These are phyloP conservation scores for Ia io DNA, from an alignment of 2,113 vertebrate genomes.

Conservation along the genomic window DNA sequence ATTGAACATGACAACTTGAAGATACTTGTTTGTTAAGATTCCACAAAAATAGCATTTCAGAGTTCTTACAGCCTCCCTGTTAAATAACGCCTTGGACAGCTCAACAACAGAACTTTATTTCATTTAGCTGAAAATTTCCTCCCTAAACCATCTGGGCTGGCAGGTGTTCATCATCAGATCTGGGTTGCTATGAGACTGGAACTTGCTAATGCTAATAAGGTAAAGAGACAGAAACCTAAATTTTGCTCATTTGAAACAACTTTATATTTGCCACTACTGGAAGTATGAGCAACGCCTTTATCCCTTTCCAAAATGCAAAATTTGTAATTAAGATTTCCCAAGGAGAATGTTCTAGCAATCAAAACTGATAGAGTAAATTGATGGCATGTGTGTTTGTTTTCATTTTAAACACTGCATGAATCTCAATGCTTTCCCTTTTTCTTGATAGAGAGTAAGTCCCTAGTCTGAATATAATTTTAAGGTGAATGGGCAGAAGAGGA, in stretches of 20 bases:
- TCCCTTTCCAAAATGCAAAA: constrained; percentile 67
- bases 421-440: constrained; percentile 4
- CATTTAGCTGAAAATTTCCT: constrained; percentile 78
- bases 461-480: not conserved
- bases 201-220: constrained; percentile 80
- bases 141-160: constrained; percentile 81
- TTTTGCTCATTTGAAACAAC: constrained; percentile 78
- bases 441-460: not conserved
- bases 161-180: constrained; percentile 84
- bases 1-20: constrained; percentile 52
- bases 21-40: constrained; percentile 67
- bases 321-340: constrained; percentile 40
- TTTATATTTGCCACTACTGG: constrained; percentile 52
- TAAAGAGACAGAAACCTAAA: constrained; percentile 58
- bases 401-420: constrained; percentile 5
- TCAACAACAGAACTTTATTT: constrained; percentile 72
- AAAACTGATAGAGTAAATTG: constrained; percentile 59
- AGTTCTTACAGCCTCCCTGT: constrained; percentile 58
- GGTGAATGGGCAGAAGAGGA: not conserved
- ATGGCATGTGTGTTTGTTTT: constrained; percentile 60
- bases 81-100: constrained; percentile 72
- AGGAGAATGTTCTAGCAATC: constrained; percentile 21
- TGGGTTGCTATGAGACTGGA: constrained; percentile 81
- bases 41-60: constrained; percentile 63
- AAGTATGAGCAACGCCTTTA: constrained; percentile 45